Evolutionary conservation across 2,888 invertebrate species (phyloP), one percentile per base, ranked within the genome.

Genomic region (Eilema griseolum): DNA sequence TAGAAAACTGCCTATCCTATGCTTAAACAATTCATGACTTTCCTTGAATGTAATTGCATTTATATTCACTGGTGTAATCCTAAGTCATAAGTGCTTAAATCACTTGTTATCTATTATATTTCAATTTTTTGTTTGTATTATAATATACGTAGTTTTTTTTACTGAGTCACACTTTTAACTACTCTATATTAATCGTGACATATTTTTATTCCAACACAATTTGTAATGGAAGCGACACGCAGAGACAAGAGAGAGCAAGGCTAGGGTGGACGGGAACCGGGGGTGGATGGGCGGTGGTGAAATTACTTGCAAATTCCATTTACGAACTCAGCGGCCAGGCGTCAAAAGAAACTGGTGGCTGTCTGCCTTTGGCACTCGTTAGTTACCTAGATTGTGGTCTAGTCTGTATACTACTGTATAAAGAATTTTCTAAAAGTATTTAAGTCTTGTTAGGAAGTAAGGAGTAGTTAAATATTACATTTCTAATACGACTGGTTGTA

Each of bases 291-390:
- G 90, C 75, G 81, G 79, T 75, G 76, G 88, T 84, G 86, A 93
- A 94, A 95, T 95, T 95, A 95, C 94, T 95, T 95, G 94, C 94
- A 95, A 95, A 95, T 95, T 94, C 93, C 93, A 94, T 95, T 95
- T 95, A 92, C 93, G 87, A 90, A 94, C 89, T 92, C 90, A 86
- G 88, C 84, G 90, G 88, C 90, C 90, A 89, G 89, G 90, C 90
- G 88, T 88, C 91, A 90, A 89, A 91, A 92, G 92, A 91, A 90
- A 89, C 90, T 82, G 89, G 85, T 85, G 74, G 83, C 79, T 85
- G 83, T 82, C 81, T 83, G 75, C 75, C 76, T 76, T 81, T 64
- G 56, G 61, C 72, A 74, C 74, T 69, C 73, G 72, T 74, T 82
- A 74, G 83, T 81, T 85, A 84, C 82, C 84, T 86, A 83, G 79